Conservation (phyloP, 1,140 invertebrate genomes). For the Sycobia sp. region DNA sequence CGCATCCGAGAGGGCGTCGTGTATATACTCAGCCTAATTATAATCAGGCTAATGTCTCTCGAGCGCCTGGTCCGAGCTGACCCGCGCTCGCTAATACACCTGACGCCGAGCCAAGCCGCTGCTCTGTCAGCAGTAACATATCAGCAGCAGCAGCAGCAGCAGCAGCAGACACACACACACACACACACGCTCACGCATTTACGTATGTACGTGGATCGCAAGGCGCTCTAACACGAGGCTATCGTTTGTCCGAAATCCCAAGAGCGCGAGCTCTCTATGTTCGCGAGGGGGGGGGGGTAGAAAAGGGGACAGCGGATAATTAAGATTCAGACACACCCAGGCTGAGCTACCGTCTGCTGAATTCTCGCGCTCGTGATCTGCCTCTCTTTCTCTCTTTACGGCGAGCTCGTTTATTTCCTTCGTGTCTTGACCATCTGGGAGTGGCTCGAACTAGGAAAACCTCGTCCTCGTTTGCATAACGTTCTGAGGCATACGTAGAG, state of each 20-base stretch:
- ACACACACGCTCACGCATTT: not conserved
- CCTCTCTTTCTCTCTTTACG: slow-evolving; percentile 14
- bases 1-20: slow-evolving; percentile 54
- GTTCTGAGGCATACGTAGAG: no score
- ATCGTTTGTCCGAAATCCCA: slow-evolving; percentile 52
- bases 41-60: slow-evolving; percentile 62
- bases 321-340: slow-evolving; percentile 64
- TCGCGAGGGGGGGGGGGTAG: slow-evolving; percentile 48
- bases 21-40: slow-evolving; percentile 64
- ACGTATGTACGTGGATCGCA: slow-evolving; percentile 13
- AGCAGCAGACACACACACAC: no score
- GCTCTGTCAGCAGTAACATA: no score
- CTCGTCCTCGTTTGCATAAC: slow-evolving; percentile 56
- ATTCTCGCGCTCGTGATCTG: slow-evolving; percentile 52
- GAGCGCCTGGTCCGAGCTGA: slow-evolving; percentile 27
- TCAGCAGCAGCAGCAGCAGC: no score
- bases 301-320: no score
- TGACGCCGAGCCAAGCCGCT: no score
- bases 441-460: slow-evolving; percentile 54
- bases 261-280: slow-evolving; percentile 15
- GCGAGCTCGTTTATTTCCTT: no score
- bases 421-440: slow-evolving; percentile 43
- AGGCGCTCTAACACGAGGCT: slow-evolving; percentile 5
- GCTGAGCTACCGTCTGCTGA: slow-evolving; percentile 54
- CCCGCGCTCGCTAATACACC: no score